Evolutionary conservation across 2,888 invertebrate species (phyloP), one percentile per base, ranked within the genome.

Genomic region (Drosophila paranaensis): DNA sequence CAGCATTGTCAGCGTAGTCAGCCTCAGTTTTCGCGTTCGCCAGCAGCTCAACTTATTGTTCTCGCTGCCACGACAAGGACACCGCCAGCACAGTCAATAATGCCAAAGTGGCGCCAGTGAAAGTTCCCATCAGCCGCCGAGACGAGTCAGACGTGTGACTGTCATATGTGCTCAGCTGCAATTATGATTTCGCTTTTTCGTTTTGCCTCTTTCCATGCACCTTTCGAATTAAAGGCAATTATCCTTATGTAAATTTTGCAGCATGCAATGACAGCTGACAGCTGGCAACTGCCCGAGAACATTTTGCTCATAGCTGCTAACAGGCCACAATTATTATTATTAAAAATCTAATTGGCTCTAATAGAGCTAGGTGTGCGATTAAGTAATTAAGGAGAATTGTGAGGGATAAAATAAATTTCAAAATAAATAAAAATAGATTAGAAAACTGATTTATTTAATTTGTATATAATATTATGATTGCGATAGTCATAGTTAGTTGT

Each of bases 181-280:
- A 86, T 90, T 90, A 90, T 86, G 71, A 74, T 70, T 81, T 64
- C 20, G 20, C 42, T 63, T 74, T 70, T 60, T 73, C n/a, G n/a
- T 65, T 40, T 53, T 53, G 5, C 14, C 2, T 2, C 6, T 63
- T 43, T 57, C 60, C 42, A 11, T 45, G 45, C 58, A 45, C 71
- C 73, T 70, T 84, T 77, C 71, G 61, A 89, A 90, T 86, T 79
- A 84, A 86, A 69, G 74, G 65, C 90, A 90, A 89, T 86, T 87
- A 90, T 74, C 63, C 57, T 60, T 80, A 74, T 75, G 83, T 63
- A 86, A 77, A 85, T 86, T 48, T 43, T 62, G 25, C 43, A 42
- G 27, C 60, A 35, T 40, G 40, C 14, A 37, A 35, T 20, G 68
- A 43, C 81, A 76, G 64, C 35, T 70, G 66, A 33, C 65, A 60